Evolutionary conservation across 2,797 vertebrate species (phyloP), one percentile per base, ranked within the genome.

Genomic region (Gymnothorax reevesii): DNA sequence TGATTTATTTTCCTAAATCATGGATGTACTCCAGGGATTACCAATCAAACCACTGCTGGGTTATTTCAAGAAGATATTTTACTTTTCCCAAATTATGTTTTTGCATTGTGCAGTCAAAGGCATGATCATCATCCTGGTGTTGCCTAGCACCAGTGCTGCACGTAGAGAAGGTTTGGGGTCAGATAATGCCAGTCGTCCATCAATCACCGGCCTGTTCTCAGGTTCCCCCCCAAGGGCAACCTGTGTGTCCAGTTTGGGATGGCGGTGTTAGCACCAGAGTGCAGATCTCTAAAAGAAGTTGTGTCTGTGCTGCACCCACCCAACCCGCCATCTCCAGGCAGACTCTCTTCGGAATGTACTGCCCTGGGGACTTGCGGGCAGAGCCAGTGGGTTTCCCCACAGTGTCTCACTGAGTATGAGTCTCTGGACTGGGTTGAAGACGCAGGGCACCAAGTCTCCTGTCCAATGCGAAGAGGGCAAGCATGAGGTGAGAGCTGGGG

Each of bases 401-500:
- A 89, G 86, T 82, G 17, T 86, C 77, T 25, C 79, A 75, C 83
- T 88, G 85, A 87, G 90, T 77, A 92, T 93, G 92, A 89, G 92
- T 84, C 93, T 91, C 22, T 90, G 93, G 92, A 91, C 93, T 82
- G 86, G 90, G 80, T 91, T 93, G 66, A 90, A 87, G 82, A 90
- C 91, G 88, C 92, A 90, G 86, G 88, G 93, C 69, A 88, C 88
- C 86, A 91, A 91, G 89, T 89, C 87, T 87, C 87, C 86, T 83
- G 87, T 88, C 84, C 80, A 87, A 62, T 33, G 77, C 33, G 62
- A 52, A 77, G 87, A 90, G 90, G 88, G 86, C 88, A 90, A 92
- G 90, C 87, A 93, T 88, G 92, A 95, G 94, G 93, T 95, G 92
- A 94, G 94, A 88, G 64, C 75, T 88, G 10, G 55, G 25, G n/a